phyloP scores from a whole-genome alignment of 2,113 vertebrate genomes.

The Mus pahari region DNA sequence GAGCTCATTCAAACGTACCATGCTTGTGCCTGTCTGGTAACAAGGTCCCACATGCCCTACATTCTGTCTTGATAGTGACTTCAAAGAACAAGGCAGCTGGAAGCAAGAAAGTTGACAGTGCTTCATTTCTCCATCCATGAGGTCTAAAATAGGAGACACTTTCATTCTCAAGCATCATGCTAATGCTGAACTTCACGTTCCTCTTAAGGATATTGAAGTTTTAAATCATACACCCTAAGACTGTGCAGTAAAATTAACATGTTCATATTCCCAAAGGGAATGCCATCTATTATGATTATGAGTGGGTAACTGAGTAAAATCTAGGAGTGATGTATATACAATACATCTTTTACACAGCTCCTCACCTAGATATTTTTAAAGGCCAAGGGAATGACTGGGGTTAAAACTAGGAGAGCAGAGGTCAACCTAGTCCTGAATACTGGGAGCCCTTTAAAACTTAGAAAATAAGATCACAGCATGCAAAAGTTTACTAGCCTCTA shows the following conservation, averaged over 20 bases:
- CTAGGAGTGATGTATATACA: background rate
- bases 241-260: background rate
- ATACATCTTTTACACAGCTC: background rate
- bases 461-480: background rate
- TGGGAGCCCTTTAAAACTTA: background rate
- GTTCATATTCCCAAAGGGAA: background rate
- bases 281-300: background rate
- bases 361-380: background rate
- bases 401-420: background rate
- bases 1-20: too few species aligned
- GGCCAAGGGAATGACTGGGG: background rate
- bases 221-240: conserved; percentile 10
- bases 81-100: background rate
- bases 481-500: background rate
- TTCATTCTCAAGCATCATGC: background rate
- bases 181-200: background rate
- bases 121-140: background rate
- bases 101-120: background rate
- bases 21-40: too few species aligned
- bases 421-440: background rate
- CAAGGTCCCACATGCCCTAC: too few species aligned
- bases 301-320: background rate
- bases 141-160: conserved; percentile 8
- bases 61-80: background rate
- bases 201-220: background rate